phyloP scores from a whole-genome alignment of 2,888 invertebrate genomes.

The Polyploca ridens region DNA sequence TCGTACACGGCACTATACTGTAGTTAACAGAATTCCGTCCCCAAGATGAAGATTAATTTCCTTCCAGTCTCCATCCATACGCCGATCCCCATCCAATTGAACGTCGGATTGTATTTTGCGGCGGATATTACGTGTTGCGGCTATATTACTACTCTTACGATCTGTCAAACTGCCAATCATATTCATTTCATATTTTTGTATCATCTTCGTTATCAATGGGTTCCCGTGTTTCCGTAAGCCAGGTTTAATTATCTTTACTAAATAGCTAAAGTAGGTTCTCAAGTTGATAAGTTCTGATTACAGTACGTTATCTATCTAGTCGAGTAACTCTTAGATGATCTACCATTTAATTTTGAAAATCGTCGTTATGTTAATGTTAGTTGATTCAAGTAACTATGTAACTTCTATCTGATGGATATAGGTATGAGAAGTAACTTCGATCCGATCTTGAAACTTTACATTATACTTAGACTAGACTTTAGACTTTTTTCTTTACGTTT shows the following conservation, averaged over 20 bases:
- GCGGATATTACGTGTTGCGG: constrained; percentile 50
- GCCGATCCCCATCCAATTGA: constrained; percentile 34
- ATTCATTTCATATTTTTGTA: constrained; percentile 17
- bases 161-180: constrained; percentile 14
- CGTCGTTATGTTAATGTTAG: too few relatives aligned
- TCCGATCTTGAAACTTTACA: too few relatives aligned
- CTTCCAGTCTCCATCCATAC: constrained; percentile 39
- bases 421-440: too few relatives aligned
- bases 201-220: neutral
- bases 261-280: too few relatives aligned
- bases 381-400: too few relatives aligned
- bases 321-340: too few relatives aligned
- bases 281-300: too few relatives aligned
- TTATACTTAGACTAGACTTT: too few relatives aligned
- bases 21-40: constrained; percentile 13
- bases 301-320: too few relatives aligned
- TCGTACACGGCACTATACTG: neutral
- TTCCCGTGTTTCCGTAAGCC: neutral
- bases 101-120: constrained; percentile 35
- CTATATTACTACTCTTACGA: constrained; percentile 24
- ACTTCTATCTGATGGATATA: too few relatives aligned
- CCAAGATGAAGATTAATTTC: constrained; percentile 56
- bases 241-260: too few relatives aligned
- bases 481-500: neutral
- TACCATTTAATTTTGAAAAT: too few relatives aligned